Evolutionary conservation across 2,113 vertebrate genomes (phyloP).

Genomic region (Colistium nudipinnis): DNA sequence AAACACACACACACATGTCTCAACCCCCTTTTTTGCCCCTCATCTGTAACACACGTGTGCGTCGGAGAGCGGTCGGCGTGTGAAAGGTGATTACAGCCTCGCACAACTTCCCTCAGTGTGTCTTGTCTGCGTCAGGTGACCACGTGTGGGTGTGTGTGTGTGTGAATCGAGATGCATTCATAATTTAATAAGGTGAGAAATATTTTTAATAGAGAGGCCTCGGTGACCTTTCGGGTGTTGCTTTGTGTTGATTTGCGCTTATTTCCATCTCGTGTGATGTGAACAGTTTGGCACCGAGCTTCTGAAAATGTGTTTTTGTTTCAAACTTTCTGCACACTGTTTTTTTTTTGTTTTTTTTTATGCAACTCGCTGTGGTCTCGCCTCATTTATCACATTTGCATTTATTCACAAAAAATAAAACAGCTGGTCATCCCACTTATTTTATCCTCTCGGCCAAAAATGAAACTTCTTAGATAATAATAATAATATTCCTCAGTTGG

Average conservation of each 20-base stretch:
- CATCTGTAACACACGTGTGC: slow-evolving; percentile 16
- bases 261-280: too few species aligned
- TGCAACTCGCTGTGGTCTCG: neutral
- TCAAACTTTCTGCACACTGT: too few species aligned
- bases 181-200: too few species aligned
- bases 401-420: slow-evolving; percentile 13
- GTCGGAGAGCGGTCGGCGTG: slow-evolving; percentile 27
- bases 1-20: slow-evolving; percentile 9
- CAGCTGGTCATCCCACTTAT: neutral
- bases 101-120: slow-evolving; percentile 24
- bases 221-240: too few species aligned
- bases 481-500: neutral
- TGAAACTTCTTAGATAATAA: neutral
- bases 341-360: neutral
- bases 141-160: too few species aligned
- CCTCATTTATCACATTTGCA: neutral
- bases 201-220: too few species aligned
- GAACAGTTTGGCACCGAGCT: too few species aligned
- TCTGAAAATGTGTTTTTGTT: too few species aligned
- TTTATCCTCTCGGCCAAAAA: neutral
- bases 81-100: slow-evolving; percentile 57
- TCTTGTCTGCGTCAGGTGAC: too few species aligned
- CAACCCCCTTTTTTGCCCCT: too few species aligned
- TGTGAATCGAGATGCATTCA: too few species aligned
- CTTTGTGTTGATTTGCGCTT: too few species aligned